These are phyloP conservation scores for Dromaius novaehollandiae DNA, from an alignment of 2,113 vertebrate genomes.

Conservation along the genomic window DNA sequence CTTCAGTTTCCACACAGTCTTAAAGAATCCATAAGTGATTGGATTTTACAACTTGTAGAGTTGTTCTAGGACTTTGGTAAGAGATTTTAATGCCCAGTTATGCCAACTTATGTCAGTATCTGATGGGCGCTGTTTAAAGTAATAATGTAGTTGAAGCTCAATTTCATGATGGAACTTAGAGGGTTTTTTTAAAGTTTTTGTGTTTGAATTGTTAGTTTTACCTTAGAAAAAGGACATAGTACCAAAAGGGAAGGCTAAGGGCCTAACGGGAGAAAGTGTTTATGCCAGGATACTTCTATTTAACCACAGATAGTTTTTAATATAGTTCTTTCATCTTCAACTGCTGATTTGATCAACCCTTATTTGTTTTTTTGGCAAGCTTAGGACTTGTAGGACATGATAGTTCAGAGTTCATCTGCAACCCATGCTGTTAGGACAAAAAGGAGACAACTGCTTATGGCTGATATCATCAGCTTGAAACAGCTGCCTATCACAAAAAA, in stretches of 20 bases:
- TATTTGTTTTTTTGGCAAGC: background rate
- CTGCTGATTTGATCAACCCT: background rate
- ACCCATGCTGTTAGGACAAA: background rate
- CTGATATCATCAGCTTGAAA: background rate
- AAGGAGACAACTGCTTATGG: background rate
- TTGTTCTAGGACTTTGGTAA: background rate
- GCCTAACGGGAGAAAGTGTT: background rate
- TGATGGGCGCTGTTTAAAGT: background rate
- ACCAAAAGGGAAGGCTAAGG: background rate
- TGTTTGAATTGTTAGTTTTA: background rate
- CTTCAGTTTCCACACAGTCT: background rate
- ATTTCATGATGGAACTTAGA: background rate
- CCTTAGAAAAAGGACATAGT: fast-evolving
- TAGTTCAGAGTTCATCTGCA: background rate
- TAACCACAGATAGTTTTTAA: background rate
- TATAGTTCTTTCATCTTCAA: background rate
- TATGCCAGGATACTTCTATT: background rate
- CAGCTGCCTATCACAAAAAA: background rate
- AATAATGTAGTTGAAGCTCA: background rate
- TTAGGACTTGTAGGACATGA: background rate
- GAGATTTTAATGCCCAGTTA: background rate
- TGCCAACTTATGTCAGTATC: background rate
- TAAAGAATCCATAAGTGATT: background rate
- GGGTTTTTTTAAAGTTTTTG: background rate
- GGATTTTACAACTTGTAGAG: background rate